Evolutionary conservation across 1,140 invertebrate species (phyloP).

Genomic region (Polyergus mexicanus): DNA sequence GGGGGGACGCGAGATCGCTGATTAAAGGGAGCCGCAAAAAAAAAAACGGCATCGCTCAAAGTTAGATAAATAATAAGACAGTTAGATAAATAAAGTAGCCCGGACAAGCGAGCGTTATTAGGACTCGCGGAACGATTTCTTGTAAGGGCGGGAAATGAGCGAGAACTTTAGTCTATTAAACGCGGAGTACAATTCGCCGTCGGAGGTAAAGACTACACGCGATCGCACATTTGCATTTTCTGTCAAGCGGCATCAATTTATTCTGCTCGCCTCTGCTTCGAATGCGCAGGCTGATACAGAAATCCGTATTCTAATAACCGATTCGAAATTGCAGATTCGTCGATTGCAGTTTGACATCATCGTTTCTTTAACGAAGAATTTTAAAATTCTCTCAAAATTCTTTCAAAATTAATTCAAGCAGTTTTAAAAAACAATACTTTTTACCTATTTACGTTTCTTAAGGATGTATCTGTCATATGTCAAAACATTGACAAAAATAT

Average conservation of each 20-base stretch:
- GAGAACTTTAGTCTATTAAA: conserved; percentile 56
- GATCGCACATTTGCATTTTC: conserved; percentile 51
- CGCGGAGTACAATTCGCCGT: conserved; percentile 42
- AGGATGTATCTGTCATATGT: no score
- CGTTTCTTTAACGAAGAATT: neutral
- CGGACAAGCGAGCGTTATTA: conserved; percentile 27
- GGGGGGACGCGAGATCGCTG: conserved; percentile 16
- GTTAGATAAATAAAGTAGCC: neutral
- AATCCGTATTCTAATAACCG: neutral
- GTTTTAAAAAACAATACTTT: neutral
- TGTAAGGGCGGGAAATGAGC: conserved; percentile 58
- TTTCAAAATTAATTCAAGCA: neutral
- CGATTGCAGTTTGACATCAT: neutral
- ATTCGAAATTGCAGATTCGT: neutral
- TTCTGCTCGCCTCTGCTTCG: neutral
- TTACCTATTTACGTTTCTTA: neutral
- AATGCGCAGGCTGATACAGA: neutral
- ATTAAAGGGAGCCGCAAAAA: conserved; percentile 39
- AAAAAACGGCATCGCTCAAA: conserved; percentile 8
- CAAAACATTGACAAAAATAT: no score
- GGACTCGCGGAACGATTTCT: conserved; percentile 44
- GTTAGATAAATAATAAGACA: conserved; percentile 21
- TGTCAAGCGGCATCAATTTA: conserved; percentile 48
- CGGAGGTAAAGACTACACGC: conserved; percentile 47
- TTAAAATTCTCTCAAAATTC: neutral